A percentile compares a stretch with the other conserved stretches of the same genome.
Evolutionary conservation across 2,113 vertebrate genomes (phyloP).

Genomic region (Crocuta crocuta): DNA sequence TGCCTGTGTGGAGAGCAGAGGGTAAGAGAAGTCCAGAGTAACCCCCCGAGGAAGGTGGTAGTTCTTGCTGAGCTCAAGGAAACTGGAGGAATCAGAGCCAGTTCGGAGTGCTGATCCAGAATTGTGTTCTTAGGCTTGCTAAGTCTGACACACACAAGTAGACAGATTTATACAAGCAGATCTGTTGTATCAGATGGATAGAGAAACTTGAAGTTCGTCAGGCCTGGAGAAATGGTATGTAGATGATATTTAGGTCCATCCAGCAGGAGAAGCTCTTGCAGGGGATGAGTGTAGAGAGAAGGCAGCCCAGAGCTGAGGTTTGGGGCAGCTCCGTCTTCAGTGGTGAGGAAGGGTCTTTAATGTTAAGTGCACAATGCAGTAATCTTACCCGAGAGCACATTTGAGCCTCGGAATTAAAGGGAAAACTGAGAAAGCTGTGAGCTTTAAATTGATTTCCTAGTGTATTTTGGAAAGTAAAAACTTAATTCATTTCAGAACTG

Average conservation of each 20-base stretch:
- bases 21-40: neutral
- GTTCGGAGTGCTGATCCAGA: neutral
- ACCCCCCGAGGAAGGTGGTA: neutral
- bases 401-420: neutral
- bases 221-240: neutral
- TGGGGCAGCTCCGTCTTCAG: neutral
- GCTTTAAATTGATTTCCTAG: neutral
- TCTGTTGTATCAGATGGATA: neutral
- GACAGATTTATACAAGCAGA: too few species aligned
- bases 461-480: constrained; percentile 38
- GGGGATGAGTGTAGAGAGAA: neutral
- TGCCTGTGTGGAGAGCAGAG: neutral
- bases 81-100: neutral
- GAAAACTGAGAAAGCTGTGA: neutral
- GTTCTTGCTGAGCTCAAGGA: neutral
- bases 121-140: neutral
- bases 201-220: neutral
- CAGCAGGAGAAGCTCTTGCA: neutral
- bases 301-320: neutral
- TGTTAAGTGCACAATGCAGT: neutral
- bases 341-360: neutral
- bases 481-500: neutral
- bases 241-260: neutral
- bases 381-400: neutral
- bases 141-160: neutral